A percentile compares a stretch with the other conserved stretches of the same genome.
These are phyloP conservation scores for Choristoneura fumiferana DNA, from an alignment of 1,140 invertebrate species.

Conservation along the genomic window DNA sequence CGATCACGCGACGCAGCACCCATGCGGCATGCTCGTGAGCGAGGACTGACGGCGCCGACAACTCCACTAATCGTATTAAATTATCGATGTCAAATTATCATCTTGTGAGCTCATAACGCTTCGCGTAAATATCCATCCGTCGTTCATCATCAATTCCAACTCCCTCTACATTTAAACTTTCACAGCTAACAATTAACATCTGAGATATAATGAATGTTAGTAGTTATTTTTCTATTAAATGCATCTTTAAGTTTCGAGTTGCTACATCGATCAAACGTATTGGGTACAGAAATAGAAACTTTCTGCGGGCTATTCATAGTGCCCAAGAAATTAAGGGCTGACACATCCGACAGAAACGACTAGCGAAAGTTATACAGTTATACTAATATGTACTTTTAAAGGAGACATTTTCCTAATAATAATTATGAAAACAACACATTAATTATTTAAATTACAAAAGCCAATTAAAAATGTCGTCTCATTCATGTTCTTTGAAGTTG, in stretches of 20 bases:
- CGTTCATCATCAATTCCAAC: background rate
- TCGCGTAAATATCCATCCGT: background rate
- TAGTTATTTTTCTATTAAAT: background rate
- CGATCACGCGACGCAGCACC: background rate
- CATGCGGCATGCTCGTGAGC: conserved; percentile 3
- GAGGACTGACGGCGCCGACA: background rate
- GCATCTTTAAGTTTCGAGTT: background rate
- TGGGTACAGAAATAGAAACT: conserved; percentile 15
- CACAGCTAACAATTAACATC: conserved; percentile 9
- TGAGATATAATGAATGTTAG: background rate
- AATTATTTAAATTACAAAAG: no score
- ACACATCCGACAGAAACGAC: conserved; percentile 4
- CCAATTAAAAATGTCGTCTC: no score
- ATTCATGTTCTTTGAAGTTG: no score
- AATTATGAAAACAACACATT: no score
- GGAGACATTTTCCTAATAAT: background rate
- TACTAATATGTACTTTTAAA: background rate
- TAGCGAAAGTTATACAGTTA: background rate
- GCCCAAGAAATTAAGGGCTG: background rate
- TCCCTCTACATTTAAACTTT: background rate
- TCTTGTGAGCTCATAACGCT: conserved; percentile 2
- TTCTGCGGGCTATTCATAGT: conserved; percentile 13
- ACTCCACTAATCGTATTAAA: conserved; percentile 6
- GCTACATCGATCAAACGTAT: conserved; percentile 7
- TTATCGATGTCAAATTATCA: conserved; percentile 15